These are phyloP conservation scores for Sakesphorus luctuosus DNA, from an alignment of 2,113 vertebrate species.

Conservation along the genomic window DNA sequence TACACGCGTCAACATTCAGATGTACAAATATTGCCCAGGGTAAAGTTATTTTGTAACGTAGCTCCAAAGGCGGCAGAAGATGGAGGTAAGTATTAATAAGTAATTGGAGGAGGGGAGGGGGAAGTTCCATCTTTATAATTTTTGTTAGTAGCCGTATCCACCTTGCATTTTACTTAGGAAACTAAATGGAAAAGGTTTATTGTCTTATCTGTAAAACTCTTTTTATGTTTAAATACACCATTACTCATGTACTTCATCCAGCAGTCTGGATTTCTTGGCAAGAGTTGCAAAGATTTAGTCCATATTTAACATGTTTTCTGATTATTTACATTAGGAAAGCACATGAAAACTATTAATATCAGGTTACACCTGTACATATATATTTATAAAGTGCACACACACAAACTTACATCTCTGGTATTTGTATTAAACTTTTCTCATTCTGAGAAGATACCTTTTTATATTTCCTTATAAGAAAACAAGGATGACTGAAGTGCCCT, in stretches of 20 bases:
- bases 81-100: neutral
- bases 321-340: neutral
- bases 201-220: neutral
- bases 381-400: neutral
- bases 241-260: neutral
- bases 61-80: neutral
- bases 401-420: accelerated
- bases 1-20: neutral
- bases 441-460: accelerated
- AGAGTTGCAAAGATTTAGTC: neutral
- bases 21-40: neutral
- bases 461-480: neutral
- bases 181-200: neutral
- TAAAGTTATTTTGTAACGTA: neutral
- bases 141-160: neutral
- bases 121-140: accelerated
- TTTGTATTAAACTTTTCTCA: accelerated
- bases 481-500: neutral
- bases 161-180: neutral
- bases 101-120: neutral
- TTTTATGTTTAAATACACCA: neutral
- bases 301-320: neutral
- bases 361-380: neutral
- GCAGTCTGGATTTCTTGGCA: neutral
- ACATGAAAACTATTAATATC: neutral